Base-by-base conservation (phyloP, 2,113 vertebrate genomes). In the Cynoglossus semilaevis region DNA sequence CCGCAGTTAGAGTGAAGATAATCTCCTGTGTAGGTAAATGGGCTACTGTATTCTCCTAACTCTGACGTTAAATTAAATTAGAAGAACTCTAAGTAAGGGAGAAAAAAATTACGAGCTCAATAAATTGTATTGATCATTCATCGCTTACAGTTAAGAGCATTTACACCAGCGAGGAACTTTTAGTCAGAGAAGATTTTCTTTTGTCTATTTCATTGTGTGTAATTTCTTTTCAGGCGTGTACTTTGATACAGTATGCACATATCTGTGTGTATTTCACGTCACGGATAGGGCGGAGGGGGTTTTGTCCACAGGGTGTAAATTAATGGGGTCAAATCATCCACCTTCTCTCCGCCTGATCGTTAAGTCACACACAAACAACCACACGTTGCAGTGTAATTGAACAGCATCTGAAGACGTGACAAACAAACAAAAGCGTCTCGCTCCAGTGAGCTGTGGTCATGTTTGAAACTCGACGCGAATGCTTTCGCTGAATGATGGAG, bases 81-180 rank as follows among this genome's bases (percentile, higher is more conserved):
- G 77, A 76, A 56, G 67, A 80, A 83, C 81, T 66, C 53, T 65
- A 60, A 52, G 73, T 62, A 83, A 84, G 88, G 80, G 78, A 86
- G 70, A n/a, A 63, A 85, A 86, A 88, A 88, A 88, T 84, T 77
- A 85, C 74, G 79, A 68, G 80, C 36, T 78, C 61, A 61, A 88
- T 84, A 82, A 58, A 79, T 74, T 59, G 63, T 15, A 74, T 82
- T 83, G 85, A 86, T 80, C 87, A 86, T 90, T 90, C 86, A 85
- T 75, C 87, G 81, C 51, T 5, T 19, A 51, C 63, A 65, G 74
- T 66, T 17, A 54, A 81, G 59, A 29, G 58, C 51, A 14, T 64
- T 60, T 49, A 48, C 35, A 5, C 51, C 54, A 67, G 68, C 46
- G 17, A 47, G 47, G 34, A 64, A 61, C 10, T 38, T 15, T 38